Base-by-base conservation (phyloP, 2,797 vertebrate species). In the Hapalemur alaotrensis region DNA sequence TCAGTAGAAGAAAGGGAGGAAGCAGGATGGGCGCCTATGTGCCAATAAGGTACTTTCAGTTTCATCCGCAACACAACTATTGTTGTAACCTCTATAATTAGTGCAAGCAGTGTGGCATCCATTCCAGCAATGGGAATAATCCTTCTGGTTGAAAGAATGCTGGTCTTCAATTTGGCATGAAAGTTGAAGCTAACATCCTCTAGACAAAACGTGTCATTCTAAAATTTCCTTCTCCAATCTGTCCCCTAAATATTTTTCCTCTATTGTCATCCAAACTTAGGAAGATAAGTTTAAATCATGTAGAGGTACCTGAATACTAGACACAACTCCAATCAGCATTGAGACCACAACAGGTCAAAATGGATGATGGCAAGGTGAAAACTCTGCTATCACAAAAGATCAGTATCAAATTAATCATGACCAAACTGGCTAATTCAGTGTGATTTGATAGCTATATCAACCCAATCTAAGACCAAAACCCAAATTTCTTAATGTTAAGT, bases 401-500 rank as follows among this genome's bases (percentile, higher is more conserved):
- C 63, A 93, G n/a, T 87, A 87, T 86, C 81, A 97, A 94, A 96
- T 91, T 67, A 96, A 92, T 79, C 32, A 81, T 80, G 52, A 89
- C 35, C 67, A 88, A 95, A 93, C n/a, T 90, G 90, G 90, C 22
- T 92, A 96, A 78, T 70, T 95, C 61, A 78, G 32, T 76, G 46
- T 95, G 54, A 94, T 54, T 48, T 95, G 73, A 61, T 85, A 92
- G 91, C 75, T 90, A 78, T 72, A 54, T 78, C 7, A 0, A 95
- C 70, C 54, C 54, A 90, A 93, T 89, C 30, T 96, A 90, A 93
- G 72, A 95, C 81, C 46, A 93, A 95, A 96, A 3, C 38, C 25
- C 59, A 95, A 95, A 78, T 95, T 54, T 95, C 50, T 96, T 61
- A 95, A 93, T 78, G 88, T 95, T 93, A 92, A 91, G 32, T 93